Base-by-base conservation (phyloP, 1,140 invertebrate species). In the Contarinia nasturtii region DNA sequence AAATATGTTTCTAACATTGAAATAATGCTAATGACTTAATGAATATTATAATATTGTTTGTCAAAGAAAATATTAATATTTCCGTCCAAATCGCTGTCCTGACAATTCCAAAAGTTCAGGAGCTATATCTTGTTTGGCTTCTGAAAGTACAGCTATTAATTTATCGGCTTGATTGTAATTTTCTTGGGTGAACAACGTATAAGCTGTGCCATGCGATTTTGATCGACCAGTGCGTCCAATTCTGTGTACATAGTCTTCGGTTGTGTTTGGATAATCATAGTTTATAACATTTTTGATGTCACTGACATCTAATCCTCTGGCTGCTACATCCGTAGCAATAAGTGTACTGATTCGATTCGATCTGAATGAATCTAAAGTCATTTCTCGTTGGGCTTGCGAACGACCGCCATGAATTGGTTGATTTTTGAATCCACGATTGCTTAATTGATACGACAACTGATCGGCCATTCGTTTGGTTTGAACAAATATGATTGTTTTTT, bases 201-300 rank as follows among this genome's bases (percentile, higher is more conserved):
- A 92, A 1, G 93, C 84, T 11, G 92, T 90, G 48, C 95, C 91
- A 40, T 56, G 33, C 57, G 57, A 19, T 52, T 52, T 44, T 57
- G 57, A 37, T 17, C 95, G 74, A 19, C 89, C 95, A 40, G 95
- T 98, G 57, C 94, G 79, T 15, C 95, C 95, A 65, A 98, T 98
- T 50, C 94, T 80, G 67, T 98, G 95, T 57, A 98, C 91, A 66
- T 98, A 98, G 70, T 98, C 94, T 69, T 98, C 95, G 46, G 90
- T 92, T 44, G 87, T 89, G 59, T 87, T 88, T 20, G 94, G 93
- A 69, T 95, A 98, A 68, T 98, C 94, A 74, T 85, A 97, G 70
- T 98, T 98, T 61, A 98, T 92, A 37, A 98, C 94, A 75, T 88
- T 96, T 67, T 94, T 95, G 51, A 98, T 93, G 61, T 96, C 94